These are phyloP conservation scores for Euphydryas editha DNA, from an alignment of 2,888 invertebrate genomes.

Conservation along the genomic window DNA sequence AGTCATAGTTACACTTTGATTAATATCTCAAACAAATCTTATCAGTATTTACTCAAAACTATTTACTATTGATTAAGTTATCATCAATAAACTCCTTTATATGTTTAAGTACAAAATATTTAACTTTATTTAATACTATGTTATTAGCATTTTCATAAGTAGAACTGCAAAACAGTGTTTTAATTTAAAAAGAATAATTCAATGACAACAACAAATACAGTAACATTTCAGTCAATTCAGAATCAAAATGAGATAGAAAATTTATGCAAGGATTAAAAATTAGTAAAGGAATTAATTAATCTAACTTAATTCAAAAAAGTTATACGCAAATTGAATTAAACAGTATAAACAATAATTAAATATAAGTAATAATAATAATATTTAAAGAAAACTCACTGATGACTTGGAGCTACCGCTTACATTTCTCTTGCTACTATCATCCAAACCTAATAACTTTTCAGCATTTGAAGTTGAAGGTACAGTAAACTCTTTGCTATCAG, in stretches of 20 bases:
- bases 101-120: background rate
- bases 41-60: slow-evolving; percentile 1
- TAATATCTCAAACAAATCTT: slow-evolving; percentile 1
- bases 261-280: too few species aligned
- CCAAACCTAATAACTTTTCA: slow-evolving; percentile 70
- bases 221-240: too few species aligned
- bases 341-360: background rate
- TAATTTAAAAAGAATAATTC: too few species aligned
- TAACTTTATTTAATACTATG: background rate
- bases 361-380: background rate
- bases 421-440: slow-evolving; percentile 56
- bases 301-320: too few species aligned
- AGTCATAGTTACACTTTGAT: background rate
- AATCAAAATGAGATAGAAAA: too few species aligned
- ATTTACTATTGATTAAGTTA: background rate
- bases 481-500: slow-evolving; percentile 68
- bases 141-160: too few species aligned
- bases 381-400: slow-evolving; percentile 52
- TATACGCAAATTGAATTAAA: background rate
- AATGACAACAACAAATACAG: too few species aligned
- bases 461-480: slow-evolving; percentile 77
- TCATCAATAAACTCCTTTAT: background rate
- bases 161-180: too few species aligned
- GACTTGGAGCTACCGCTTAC: slow-evolving; percentile 60
- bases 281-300: too few species aligned